A percentile compares a stretch with the other conserved stretches of the same genome.
Evolutionary conservation across 2,113 vertebrate species (phyloP).

Genomic region (Narcine bancroftii): DNA sequence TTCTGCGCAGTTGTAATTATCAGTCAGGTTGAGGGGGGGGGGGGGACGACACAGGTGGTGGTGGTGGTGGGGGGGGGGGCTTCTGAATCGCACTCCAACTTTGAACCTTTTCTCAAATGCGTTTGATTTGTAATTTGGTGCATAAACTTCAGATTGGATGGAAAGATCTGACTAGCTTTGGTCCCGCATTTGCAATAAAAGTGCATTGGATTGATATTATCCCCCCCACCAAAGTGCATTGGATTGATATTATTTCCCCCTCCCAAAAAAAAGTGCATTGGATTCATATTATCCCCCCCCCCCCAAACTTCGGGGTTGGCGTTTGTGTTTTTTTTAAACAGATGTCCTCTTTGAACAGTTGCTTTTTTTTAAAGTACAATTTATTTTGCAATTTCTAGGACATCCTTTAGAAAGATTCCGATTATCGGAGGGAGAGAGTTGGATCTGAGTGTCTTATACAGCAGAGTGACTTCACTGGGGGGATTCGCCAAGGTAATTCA

Average conservation of each 20-base stretch:
- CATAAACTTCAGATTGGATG: neutral
- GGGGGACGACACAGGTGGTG: too few relatives aligned
- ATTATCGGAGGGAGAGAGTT: slow-evolving; percentile 36
- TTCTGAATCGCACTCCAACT: neutral
- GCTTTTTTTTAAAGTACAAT: neutral
- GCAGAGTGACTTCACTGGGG: slow-evolving; percentile 31
- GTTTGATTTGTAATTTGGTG: neutral
- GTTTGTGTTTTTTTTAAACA: neutral
- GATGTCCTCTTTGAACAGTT: neutral
- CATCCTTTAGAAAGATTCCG: slow-evolving; percentile 31
- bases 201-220: too few relatives aligned
- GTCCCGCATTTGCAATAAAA: neutral
- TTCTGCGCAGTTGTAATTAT: slow-evolving; percentile 11
- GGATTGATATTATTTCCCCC: too few relatives aligned
- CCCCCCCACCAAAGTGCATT: too few relatives aligned
- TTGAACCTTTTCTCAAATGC: neutral
- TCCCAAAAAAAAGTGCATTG: too few relatives aligned
- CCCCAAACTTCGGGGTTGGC: neutral
- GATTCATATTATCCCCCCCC: too few relatives aligned
- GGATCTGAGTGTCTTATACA: slow-evolving; percentile 37
- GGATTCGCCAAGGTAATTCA: slow-evolving; percentile 35
- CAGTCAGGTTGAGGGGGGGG: neutral
- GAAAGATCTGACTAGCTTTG: neutral
- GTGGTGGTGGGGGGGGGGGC: neutral
- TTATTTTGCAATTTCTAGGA: slow-evolving; percentile 30